Base-by-base conservation (phyloP, 2,888 invertebrate species). In the Dione vanillae region DNA sequence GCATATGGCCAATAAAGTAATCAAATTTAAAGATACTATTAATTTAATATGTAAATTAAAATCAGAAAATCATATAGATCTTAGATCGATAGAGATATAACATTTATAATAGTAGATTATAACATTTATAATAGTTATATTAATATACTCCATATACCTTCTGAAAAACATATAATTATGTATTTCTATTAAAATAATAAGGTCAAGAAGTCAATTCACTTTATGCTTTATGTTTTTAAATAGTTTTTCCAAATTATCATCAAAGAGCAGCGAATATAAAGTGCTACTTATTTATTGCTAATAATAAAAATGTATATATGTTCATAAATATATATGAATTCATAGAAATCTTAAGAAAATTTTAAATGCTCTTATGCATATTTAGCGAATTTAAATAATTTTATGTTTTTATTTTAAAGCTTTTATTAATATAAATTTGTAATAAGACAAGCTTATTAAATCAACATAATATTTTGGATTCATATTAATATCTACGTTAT, bases 41-140 rank as follows among this genome's bases (percentile, higher is more conserved):
- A 64, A 64, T 64, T 49, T 64, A 40, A 49, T 45, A 61, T 61
- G 45, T 45, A 61, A 61, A 61, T 61, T 61, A 27, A 61, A 61
- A 45, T 27, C 11, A n/a, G 16, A 61, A n/a, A 12, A 12, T 12
- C 45, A 61, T 61, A 45, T 16, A 45, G 45, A 49, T 61, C 35
- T 61, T 35, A 45, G 45, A 45, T 45, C 27, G 7, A 61, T 61
- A 35, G n/a, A 61, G 45, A 43, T 59, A 59, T n/a, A n/a, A n/a
- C n/a, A n/a, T n/a, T n/a, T n/a, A n/a, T n/a, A n/a, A n/a, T n/a
- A n/a, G n/a, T n/a, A n/a, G n/a, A n/a, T n/a, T n/a, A n/a, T n/a
- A n/a, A n/a, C n/a, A 59, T 43, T 43, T 59, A 59, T 61, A 45
- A 16, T 27, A 45, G 45, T 61, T 45, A n/a, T 41, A 43, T n/a